Base-by-base conservation (phyloP, 2,113 vertebrate genomes). In the Phodopus roborovskii region DNA sequence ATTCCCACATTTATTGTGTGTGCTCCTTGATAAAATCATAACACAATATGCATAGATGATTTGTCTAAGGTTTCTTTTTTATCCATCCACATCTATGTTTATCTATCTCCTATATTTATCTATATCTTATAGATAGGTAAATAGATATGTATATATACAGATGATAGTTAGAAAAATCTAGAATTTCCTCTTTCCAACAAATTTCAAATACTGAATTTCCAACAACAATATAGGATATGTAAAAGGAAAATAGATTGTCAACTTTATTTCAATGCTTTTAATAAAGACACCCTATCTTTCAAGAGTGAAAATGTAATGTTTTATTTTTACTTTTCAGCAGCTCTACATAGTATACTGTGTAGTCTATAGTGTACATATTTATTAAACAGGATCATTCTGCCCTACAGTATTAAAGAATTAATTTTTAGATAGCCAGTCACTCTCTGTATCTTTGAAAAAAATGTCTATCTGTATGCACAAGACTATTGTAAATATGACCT, bases 301-400 rank as follows among this genome's bases (percentile, higher is more conserved):
- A 12, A 22, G 16, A 4, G 13, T 7, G 20, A 48, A 66, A 90
- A 85, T 45, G 24, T 45, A 36, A 3, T 62, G 9, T 4, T 70
- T 88, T 85, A 30, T 48, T 64, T 9, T 26, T 74, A 64, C 7
- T 78, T 17, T 90, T 90, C 7, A 71, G 48, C 26, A 82, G 19
- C 1, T 30, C 30, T 71, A n/a, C 33, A 1, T 28, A 0, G 3
- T 66, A 36, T 26, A 36, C 3, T 4, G 1, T 88, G 5, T 5
- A n/a, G 0, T 30, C 36, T 30, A 5, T 28, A 70, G 24, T 48
- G 39, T 11, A 73, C 13, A 62, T 45, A 36, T 78, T 68, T 74
- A 1, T 74, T 91, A 83, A 85, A 56, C 5, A 58, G 6, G 28
- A 36, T 68, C 7, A 68, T 89, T 94, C 28, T 71, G 33, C 16